Base-by-base conservation (phyloP, 2,113 vertebrate genomes). In the Anarrhichthys ocellatus region DNA sequence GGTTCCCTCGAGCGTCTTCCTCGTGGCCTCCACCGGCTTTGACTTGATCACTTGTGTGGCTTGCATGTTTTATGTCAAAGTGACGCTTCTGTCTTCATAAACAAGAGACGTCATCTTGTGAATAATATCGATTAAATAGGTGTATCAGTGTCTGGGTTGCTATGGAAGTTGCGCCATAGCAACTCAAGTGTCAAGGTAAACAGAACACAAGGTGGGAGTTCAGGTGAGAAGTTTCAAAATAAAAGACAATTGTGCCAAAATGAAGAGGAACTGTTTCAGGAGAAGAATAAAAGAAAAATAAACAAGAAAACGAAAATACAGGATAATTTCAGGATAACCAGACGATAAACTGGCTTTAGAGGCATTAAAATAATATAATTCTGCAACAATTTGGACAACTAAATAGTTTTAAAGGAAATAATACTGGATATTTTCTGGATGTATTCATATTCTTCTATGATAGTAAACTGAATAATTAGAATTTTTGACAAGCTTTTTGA, bases 41-140 rank as follows among this genome's bases (percentile, higher is more conserved):
- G 76, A 22, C 9, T 89, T 91, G 15, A 87, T 36, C 1, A 85
- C 73, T 69, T 81, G 88, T 0, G 91, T 85, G 1, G 59, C 36
- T 17, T 92, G 83, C 92, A 94, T 93, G 5, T 29, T 46, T 44
- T 4, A 71, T 1, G 22, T 83, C 32, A 70, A 10, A 5, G 11
- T 14, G 2, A 52, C 0, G 18, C 9, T 61, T 32, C 9, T 44
- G 46, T 50, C 1, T 70, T n/a, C 1, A 1, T 9, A 56, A 32
- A 36, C 17, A 5, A 72, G 18, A 48, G 6, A 4, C 66, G 9
- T 59, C 86, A 90, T 90, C n/a, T 61, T 80, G 27, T 18, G 4
- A 20, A 27, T 24, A 14, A 20, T 48, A 5, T 54, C 38, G 1
- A 34, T 34, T 13, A 38, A n/a, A 54, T 38, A 32, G 32, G 32